phyloP scores from a whole-genome alignment of 2,113 vertebrate genomes.

The Agapornis roseicollis region DNA sequence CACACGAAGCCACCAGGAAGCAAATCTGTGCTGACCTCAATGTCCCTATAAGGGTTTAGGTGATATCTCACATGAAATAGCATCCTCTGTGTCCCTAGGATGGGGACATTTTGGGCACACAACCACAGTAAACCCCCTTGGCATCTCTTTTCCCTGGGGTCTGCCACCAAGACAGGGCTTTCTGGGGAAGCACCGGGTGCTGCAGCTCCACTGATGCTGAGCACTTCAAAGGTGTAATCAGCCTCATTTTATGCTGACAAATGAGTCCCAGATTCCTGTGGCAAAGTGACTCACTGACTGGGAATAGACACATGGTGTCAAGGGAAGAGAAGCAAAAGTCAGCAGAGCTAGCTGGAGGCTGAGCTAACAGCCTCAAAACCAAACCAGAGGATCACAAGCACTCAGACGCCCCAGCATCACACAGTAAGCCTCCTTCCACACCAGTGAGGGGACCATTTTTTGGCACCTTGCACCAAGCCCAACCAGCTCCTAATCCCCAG shows the following conservation, averaged over 20 bases:
- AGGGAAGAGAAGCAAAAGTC: not conserved
- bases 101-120: rapidly evolving
- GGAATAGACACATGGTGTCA: not conserved
- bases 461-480: not conserved
- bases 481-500: not conserved
- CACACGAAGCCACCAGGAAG: not conserved
- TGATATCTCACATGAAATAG: not conserved
- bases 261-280: not conserved
- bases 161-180: not conserved
- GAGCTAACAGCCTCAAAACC: not conserved
- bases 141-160: not conserved
- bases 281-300: not conserved
- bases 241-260: not conserved
- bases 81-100: not conserved
- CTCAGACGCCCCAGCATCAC: rapidly evolving
- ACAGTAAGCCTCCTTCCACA: not conserved
- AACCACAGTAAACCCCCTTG: not conserved
- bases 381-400: not conserved
- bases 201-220: not conserved
- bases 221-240: not conserved
- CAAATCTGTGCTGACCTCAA: not conserved
- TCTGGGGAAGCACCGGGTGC: not conserved
- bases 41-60: not conserved
- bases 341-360: not conserved
- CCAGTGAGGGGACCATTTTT: rapidly evolving